Evolutionary conservation across 2,113 vertebrate species (phyloP), one percentile per base, ranked within the genome.

Genomic region (Alethe castanea): DNA sequence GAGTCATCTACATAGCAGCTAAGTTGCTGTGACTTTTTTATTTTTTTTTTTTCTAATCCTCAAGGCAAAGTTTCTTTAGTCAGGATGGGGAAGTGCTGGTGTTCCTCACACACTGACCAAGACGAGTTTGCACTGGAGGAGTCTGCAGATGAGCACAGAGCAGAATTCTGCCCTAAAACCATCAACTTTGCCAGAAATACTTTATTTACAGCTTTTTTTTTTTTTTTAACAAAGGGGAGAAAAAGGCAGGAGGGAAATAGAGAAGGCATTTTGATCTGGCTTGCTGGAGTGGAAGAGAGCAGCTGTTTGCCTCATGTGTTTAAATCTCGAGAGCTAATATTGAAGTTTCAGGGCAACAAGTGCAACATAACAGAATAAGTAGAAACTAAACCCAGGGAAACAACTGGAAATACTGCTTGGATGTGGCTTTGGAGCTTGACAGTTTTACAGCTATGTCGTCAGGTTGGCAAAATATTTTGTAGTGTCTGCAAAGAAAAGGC

Each of bases 221-320:
- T 48, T 50, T 50, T 50, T 50, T 26, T 14, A 50, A 90, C 24
- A 79, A 79, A 71, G 2, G 12, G 1, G 12, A 18, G 66, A 47
- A 65, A 53, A n/a, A 33, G 2, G 5, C 64, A 54, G 36, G n/a
- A 70, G 69, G 42, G 56, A 77, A 60, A 45, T 28, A 81, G 56
- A 85, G 67, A 47, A 95, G 79, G 81, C 69, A 91, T 94, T 96
- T 95, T 94, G 67, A 81, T 97, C 61, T 60, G 22, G 69, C 59
- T 85, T 82, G 59, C 62, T 65, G 52, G 67, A 86, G 78, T 25
- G 4, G 74, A 64, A 72, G 73, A 81, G 69, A 96, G 96, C 96
- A 97, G 96, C 96, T 96, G 96, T 86, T 94, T 88, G 91, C 94
- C 96, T 97, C 92, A 90, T 95, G 93, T 94, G 93, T 92, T 95